phyloP scores from a whole-genome alignment of 2,113 vertebrate species.

The Nibea albiflora region DNA sequence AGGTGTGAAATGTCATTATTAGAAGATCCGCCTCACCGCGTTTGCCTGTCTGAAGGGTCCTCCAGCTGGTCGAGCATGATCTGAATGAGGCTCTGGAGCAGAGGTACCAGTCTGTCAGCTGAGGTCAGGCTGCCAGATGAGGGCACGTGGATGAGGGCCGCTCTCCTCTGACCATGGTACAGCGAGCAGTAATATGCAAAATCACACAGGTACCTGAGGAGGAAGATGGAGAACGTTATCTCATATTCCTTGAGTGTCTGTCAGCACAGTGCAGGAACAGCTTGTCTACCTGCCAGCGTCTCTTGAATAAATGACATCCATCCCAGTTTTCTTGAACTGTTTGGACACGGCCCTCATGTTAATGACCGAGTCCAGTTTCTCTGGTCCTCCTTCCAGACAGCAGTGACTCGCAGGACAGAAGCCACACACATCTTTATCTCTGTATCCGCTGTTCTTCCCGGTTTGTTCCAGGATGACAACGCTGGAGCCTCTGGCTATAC shows the following conservation, averaged over 20 bases:
- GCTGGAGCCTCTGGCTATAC: slow-evolving; percentile 80
- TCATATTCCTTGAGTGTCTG: neutral
- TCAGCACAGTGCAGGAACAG: neutral
- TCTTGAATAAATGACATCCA: slow-evolving; percentile 84
- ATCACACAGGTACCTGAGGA: slow-evolving; percentile 88
- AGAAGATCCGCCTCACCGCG: neutral
- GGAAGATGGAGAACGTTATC: neutral
- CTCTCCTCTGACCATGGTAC: slow-evolving; percentile 79
- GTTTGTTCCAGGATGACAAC: slow-evolving; percentile 87
- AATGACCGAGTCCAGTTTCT: slow-evolving; percentile 84
- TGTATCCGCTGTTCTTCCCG: slow-evolving; percentile 87
- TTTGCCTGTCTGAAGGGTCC: neutral
- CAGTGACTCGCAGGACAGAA: slow-evolving; percentile 79
- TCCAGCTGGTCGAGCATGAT: slow-evolving; percentile 82
- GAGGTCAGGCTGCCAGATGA: slow-evolving; percentile 71
- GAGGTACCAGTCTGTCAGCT: slow-evolving; percentile 80
- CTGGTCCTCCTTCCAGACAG: slow-evolving; percentile 85
- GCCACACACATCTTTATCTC: slow-evolving; percentile 83
- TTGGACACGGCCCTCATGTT: slow-evolving; percentile 84
- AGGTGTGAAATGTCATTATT: neutral
- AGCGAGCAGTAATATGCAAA: slow-evolving; percentile 88
- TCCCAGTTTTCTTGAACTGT: slow-evolving; percentile 68
- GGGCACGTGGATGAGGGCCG: slow-evolving; percentile 86
- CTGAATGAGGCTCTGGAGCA: slow-evolving; percentile 82
- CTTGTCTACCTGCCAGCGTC: slow-evolving; percentile 87